Evolutionary conservation across 2,113 vertebrate species (phyloP).

Genomic region (Pterocles gutturalis): DNA sequence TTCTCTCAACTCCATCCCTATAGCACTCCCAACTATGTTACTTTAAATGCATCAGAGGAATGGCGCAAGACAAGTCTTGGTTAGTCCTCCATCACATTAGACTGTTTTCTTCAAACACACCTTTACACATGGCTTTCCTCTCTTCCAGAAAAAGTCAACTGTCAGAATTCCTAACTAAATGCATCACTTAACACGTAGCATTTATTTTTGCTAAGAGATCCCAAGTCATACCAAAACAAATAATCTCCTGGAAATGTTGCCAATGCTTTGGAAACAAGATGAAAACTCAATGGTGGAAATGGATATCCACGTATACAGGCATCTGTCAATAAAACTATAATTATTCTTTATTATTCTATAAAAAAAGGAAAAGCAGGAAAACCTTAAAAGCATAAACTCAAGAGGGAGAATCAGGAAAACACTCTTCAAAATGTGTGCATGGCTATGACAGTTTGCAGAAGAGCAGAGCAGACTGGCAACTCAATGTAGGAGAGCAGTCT

Average conservation of each 20-base stretch:
- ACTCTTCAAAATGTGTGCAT: not conserved
- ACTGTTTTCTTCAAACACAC: not conserved
- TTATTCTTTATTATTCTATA: not conserved
- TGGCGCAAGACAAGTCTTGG: not conserved
- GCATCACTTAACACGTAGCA: not conserved
- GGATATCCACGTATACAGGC: not conserved
- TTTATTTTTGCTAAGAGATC: not conserved
- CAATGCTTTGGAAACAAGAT: not conserved
- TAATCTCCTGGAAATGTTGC: not conserved
- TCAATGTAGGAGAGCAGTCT: not conserved
- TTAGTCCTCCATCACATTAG: not conserved
- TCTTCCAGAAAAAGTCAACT: not conserved
- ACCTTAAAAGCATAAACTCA: not conserved
- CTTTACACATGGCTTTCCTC: not conserved
- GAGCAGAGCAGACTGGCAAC: not conserved
- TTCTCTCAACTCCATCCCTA: not conserved
- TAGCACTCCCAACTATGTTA: not conserved
- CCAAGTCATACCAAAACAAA: not conserved
- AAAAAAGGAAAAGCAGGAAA: not conserved
- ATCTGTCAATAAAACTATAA: not conserved
- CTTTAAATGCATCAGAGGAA: not conserved
- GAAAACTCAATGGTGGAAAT: not conserved
- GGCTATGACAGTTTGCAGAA: not conserved
- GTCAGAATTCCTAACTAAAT: not conserved
- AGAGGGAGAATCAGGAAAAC: not conserved